Percentiles rank a stretch among this genome's conserved stretches.
These are phyloP conservation scores for Drosophila ficusphila DNA, from an alignment of 1,140 invertebrate genomes.

Conservation along the genomic window DNA sequence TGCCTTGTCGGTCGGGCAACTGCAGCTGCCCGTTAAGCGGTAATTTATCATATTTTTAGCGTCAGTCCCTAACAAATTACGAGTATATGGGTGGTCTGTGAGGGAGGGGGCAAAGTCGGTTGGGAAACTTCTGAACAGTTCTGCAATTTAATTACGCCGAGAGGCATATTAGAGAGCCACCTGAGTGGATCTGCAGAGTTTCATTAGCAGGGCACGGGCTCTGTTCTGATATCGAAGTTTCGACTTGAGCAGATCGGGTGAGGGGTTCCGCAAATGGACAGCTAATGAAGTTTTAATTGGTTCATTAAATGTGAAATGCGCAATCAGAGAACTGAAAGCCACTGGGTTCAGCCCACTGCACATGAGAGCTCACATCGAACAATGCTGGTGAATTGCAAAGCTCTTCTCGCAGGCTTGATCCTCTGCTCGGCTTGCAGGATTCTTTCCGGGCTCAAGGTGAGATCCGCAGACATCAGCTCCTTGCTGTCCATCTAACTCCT, in stretches of 20 bases:
- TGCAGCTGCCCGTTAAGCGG: slow-evolving; percentile 57
- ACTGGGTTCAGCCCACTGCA: background rate
- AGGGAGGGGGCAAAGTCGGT: slow-evolving; percentile 5
- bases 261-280: slow-evolving; percentile 2
- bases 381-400: slow-evolving; percentile 2
- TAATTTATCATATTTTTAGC: slow-evolving; percentile 77
- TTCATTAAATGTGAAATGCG: background rate
- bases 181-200: slow-evolving; percentile 15
- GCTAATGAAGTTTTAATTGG: slow-evolving; percentile 34
- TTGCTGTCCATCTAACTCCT: too few species aligned
- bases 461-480: too few species aligned
- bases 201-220: background rate
- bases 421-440: background rate
- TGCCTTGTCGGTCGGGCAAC: slow-evolving; percentile 27
- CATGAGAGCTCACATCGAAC: background rate
- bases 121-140: slow-evolving; percentile 33
- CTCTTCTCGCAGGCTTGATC: background rate
- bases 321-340: too few species aligned
- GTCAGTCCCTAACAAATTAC: slow-evolving; percentile 51
- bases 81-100: slow-evolving; percentile 22
- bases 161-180: slow-evolving; percentile 26
- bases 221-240: background rate
- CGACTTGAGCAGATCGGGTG: background rate
- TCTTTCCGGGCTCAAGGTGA: slow-evolving; percentile 29
- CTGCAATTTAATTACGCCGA: slow-evolving; percentile 69